Conservation (phyloP, 2,797 vertebrate genomes). For the Girardinus metallicus region DNA sequence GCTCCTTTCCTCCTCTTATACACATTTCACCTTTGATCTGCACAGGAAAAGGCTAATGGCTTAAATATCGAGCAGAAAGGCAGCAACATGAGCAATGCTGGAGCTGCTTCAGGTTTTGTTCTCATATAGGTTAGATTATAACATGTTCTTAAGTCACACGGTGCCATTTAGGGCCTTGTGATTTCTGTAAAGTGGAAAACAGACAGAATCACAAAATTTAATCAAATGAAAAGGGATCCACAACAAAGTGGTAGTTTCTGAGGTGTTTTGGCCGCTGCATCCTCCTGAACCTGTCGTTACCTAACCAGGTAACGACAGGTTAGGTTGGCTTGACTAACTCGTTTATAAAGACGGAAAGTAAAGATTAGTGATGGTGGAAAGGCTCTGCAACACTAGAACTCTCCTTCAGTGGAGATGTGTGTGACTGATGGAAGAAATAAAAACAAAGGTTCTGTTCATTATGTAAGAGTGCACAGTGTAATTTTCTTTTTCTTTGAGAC, state of each 20-base stretch:
- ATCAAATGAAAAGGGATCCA: neutral
- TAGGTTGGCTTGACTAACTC: neutral
- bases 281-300: neutral
- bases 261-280: neutral
- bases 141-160: neutral
- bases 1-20: conserved; percentile 39
- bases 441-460: neutral
- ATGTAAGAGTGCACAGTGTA: too few relatives aligned
- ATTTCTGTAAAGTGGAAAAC: neutral
- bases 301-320: too few relatives aligned
- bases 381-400: neutral
- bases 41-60: conserved; percentile 5
- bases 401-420: neutral
- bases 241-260: neutral
- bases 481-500: neutral
- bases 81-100: neutral
- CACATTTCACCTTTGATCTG: conserved; percentile 61
- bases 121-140: neutral
- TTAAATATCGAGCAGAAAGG: conserved; percentile 20
- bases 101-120: conserved; percentile 16
- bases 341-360: neutral
- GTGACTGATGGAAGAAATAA: conserved; percentile 1
- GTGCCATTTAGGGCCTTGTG: neutral
- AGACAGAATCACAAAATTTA: neutral
- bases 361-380: neutral